A percentile compares a stretch with the other conserved stretches of the same genome.
phyloP scores from a whole-genome alignment of 1,140 invertebrate species.

The Bombus pyrosoma region DNA sequence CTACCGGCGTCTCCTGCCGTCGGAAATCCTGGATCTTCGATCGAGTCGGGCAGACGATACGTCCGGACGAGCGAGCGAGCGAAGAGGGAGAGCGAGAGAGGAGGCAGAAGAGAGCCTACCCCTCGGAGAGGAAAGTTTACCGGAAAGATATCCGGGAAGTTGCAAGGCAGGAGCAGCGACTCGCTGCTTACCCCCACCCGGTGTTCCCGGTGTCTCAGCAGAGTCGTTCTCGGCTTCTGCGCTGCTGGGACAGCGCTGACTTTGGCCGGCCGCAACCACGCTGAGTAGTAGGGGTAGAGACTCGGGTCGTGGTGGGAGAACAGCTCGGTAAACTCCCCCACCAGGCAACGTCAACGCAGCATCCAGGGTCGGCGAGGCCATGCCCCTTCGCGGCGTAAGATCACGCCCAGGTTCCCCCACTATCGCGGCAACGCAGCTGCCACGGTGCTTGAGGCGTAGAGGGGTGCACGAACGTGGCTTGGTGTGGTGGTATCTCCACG shows the following conservation, averaged over 20 bases:
- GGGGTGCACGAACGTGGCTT: slow-evolving; percentile 5
- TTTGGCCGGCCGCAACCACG: slow-evolving; percentile 34
- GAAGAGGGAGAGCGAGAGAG: slow-evolving; percentile 43
- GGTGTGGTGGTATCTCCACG: slow-evolving; percentile 25
- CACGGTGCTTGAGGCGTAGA: not conserved
- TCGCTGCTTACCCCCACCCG: slow-evolving; percentile 52
- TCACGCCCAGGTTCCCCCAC: slow-evolving; percentile 20
- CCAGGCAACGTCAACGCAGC: slow-evolving; percentile 32
- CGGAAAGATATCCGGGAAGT: slow-evolving; percentile 80
- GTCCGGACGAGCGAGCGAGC: slow-evolving; percentile 49
- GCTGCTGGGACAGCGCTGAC: slow-evolving; percentile 54
- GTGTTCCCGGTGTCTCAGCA: not conserved
- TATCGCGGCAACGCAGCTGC: slow-evolving; percentile 2
- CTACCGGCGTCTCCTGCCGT: slow-evolving; percentile 69
- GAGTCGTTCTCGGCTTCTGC: slow-evolving; percentile 59
- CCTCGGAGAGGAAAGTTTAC: slow-evolving; percentile 74
- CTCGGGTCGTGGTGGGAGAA: not conserved
- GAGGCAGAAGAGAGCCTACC: slow-evolving; percentile 37
- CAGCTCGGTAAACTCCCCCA: not conserved
- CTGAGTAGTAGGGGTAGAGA: not conserved
- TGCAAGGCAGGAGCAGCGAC: slow-evolving; percentile 57
- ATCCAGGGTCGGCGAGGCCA: slow-evolving; percentile 14
- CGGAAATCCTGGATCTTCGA: slow-evolving; percentile 79
- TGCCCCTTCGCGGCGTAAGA: slow-evolving; percentile 6
- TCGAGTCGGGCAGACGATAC: slow-evolving; percentile 69